Evolutionary conservation across 2,888 invertebrate genomes (phyloP), one percentile per base, ranked within the genome.

Genomic region (Caenorhabditis sp.): DNA sequence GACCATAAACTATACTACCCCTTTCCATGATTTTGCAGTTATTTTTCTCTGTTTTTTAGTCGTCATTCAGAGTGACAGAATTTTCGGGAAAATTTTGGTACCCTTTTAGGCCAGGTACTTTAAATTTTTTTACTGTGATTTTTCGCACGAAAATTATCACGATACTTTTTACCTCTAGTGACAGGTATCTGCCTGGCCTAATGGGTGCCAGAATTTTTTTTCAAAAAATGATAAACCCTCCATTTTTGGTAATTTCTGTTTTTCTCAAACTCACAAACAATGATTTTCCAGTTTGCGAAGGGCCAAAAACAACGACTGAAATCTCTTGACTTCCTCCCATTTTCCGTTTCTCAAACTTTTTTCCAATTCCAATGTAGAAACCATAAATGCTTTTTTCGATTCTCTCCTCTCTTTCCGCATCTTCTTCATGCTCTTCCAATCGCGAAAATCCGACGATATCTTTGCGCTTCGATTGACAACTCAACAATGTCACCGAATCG

Each of bases 291-390:
- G 68, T 26, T 17, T 58, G 43, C 0, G 67, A 49, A 21, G 67
- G 64, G 31, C 72, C 72, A 53, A 72, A 72, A n/a, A 72, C 68
- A 6, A 72, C 72, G 1, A 72, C 1, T 14, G 67, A 64, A 21
- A 72, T 67, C 54, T 71, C 71, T 8, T 50, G 37, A 1, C 64
- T 64, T 10, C 54, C 50, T 1, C 63, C 62, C 5, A 67, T 49
- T 19, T 61, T 51, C 21, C 43, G 43, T 43, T 43, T 43, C 43
- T 72, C 72, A 27, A 72, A 72, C 49, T 72, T 72, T 8, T 61
- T 51, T 24, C 72, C 72, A 10, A 72, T 72, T 27, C 72, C 72
- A 12, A 49, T 61, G 37, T 67, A 72, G 54, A 64, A 72, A 1
- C 72, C 67, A 23, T 67, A 58, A 4, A 8, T 19, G 5, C 8